Base-by-base conservation (phyloP, 2,113 vertebrate species). In the Alosa alosa region DNA sequence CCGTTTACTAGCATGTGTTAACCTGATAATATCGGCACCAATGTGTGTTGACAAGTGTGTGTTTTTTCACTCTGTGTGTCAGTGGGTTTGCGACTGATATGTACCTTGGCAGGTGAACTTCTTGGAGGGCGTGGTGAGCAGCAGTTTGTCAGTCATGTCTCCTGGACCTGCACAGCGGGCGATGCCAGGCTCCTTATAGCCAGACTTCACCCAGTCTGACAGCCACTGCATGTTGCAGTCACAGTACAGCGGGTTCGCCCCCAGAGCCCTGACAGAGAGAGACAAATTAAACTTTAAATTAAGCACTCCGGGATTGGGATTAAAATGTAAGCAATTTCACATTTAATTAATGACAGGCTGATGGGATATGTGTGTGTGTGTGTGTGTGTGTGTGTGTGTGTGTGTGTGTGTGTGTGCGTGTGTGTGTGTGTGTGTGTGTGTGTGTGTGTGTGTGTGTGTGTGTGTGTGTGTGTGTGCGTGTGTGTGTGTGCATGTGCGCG, bases 211-310 rank as follows among this genome's bases (percentile, higher is more conserved):
- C 98, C 98, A 99, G 88, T 99, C 98, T 2, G 98, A 99, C 0
- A 99, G 91, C 98, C 98, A 99, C 92, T 98, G 97, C 97, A 99
- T 97, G 93, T 98, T 96, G 90, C 98, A 99, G 91, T 99, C 98
- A 90, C 98, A 99, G 90, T 99, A 95, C 87, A 99, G 95, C 81
- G 98, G 98, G 92, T 99, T 99, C 89, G 98, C 98, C 39, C 98
- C 98, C 84, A 99, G 97, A 83, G 98, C 98, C 72, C 98, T 99
- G 93, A 72, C 91, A 86, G 83, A 87, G 2, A 84, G 3, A 57
- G 17, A 49, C 84, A n/a, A 84, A 36, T 15, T 82, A 31, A 55
- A 6, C 3, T 31, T 81, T 11, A 55, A 57, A 57, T 68, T n/a
- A 68, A 68, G 25, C 60, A 25, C 60, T 6, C 60, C 6, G 60